Base-by-base conservation (phyloP, 2,888 invertebrate genomes). In the Phasia obesa region DNA sequence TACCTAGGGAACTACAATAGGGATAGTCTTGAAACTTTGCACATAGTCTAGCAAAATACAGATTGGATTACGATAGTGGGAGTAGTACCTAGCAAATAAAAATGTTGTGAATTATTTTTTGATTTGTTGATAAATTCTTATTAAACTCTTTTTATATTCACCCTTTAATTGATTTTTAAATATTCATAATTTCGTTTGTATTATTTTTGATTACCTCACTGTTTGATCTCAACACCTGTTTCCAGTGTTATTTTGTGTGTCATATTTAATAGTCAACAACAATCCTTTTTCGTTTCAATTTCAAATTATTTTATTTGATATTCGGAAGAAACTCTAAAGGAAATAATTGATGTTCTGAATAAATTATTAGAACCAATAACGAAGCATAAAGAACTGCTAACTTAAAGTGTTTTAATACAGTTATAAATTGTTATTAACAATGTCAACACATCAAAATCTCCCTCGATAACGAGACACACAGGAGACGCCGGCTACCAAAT, bases 221-320 rank as follows among this genome's bases (percentile, higher is more conserved):
- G 57, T 64, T 71, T 53, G 74, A 70, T 75, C 75, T 79, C 71
- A 79, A 79, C 83, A 83, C 83, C 79, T 83, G 83, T 47, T n/a
- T 71, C 15, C 49, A 47, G 11, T 23, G 70, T 42, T 76, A 83
- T 79, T 74, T n/a, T 75, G 31, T 55, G 70, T 67, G 70, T 77
- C 69, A 78, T 23, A 21, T 55, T 38, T 17, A 1, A 53, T 17
- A 31, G 44, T 44, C 64, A 47, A 4, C 35, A 60, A 67, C 31
- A n/a, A 38, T 38, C 31, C 53, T 55, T n/a, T 13, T 47, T 27
- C 47, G 47, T n/a, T 38, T 21, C 23, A 25, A 70, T 51, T 31
- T 47, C 35, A 17, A 1, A 27, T 25, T 60, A 23, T 23, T 21
- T n/a, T 21, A 2, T 53, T 19, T 21, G 1, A 38, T 42, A n/a